A percentile compares a stretch with the other conserved stretches of the same genome.
phyloP scores from a whole-genome alignment of 2,113 vertebrate species.

The Sporophila hypoxantha region DNA sequence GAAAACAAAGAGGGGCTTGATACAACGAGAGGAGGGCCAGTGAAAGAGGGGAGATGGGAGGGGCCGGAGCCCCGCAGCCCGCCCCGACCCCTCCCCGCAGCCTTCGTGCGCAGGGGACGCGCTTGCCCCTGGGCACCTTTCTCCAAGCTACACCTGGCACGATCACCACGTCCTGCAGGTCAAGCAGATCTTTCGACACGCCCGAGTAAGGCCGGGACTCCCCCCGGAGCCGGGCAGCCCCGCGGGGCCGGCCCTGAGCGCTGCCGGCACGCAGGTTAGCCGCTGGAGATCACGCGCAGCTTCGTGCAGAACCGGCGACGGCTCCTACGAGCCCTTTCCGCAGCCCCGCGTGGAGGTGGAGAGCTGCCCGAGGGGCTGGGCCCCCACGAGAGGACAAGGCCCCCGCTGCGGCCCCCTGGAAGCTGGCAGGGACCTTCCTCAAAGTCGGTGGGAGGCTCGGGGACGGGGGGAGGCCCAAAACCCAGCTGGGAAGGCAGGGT shows the following conservation, averaged over 20 bases:
- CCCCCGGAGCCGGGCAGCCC: too few relatives aligned
- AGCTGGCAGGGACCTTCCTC: slow-evolving; percentile 86
- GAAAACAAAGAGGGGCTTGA: neutral
- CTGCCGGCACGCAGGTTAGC: slow-evolving; percentile 67
- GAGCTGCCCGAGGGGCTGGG: slow-evolving; percentile 67
- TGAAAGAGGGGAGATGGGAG: too few relatives aligned
- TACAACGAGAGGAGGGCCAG: neutral
- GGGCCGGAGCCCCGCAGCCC: neutral
- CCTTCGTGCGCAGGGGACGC: slow-evolving; percentile 81
- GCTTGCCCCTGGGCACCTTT: slow-evolving; percentile 82
- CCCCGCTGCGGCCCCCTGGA: slow-evolving; percentile 84
- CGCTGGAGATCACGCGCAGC: slow-evolving; percentile 85
- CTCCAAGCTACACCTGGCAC: slow-evolving; percentile 90
- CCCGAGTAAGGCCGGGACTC: slow-evolving; percentile 69
- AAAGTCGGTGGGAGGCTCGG: slow-evolving; percentile 89
- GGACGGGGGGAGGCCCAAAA: too few relatives aligned
- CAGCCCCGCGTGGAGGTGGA: slow-evolving; percentile 80
- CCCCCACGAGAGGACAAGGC: slow-evolving; percentile 72
- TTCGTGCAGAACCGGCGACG: slow-evolving; percentile 85
- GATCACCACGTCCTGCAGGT: slow-evolving; percentile 85
- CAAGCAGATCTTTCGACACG: slow-evolving; percentile 89
- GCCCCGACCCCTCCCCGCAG: slow-evolving; percentile 50
- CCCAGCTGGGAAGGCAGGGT: fast-evolving
- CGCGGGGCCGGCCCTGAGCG: neutral
- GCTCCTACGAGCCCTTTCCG: slow-evolving; percentile 82